Base-by-base conservation (phyloP, 2,888 invertebrate genomes). In the Cetonia aurata region DNA sequence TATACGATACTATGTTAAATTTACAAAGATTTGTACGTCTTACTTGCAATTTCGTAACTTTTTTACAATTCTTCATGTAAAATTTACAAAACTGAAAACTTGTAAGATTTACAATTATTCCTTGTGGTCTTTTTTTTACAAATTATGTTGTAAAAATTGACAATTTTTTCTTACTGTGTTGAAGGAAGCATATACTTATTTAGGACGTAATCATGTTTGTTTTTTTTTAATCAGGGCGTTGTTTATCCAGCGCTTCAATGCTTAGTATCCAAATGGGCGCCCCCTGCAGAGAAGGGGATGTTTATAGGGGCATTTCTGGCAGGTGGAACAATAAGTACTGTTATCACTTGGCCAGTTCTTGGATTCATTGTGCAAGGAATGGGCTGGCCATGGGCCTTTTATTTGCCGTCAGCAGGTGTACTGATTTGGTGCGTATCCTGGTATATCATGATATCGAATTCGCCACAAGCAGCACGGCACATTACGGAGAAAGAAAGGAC, bases 401-500 rank as follows among this genome's bases (percentile, higher is more conserved):
- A 79, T 62, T 73, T 81, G 9, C 81, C 81, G 8, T 83, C 83
- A 15, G 76, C 73, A 4, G 44, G 83, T 2, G 78, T 79, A 0
- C 46, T 83, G 6, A 3, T 78, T 50, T 85, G 83, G 84, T 82
- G 81, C 44, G 67, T 82, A 4, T 78, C 85, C 17, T 90, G 89
- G 89, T 77, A 83, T 50, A 76, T 83, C 2, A 76, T 88, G 1
- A 87, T 88, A 0, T 83, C 85, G 67, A 88, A 89, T 75, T 82
- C 86, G 0, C 90, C 90, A 0, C 83, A 83, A 2, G 75, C n/a
- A 83, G n/a, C 89, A 89, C 87, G 87, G 0, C 81, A 87, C 33
- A 89, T 90, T 66, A 83, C 83, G 1, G 79, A 80, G 0, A 80
- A 82, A 10, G 90, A 90, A 75, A 85, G 81, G 67, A 79, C 80